These are phyloP conservation scores for Portunus trituberculatus DNA, from an alignment of 1,140 invertebrate genomes.

Conservation along the genomic window DNA sequence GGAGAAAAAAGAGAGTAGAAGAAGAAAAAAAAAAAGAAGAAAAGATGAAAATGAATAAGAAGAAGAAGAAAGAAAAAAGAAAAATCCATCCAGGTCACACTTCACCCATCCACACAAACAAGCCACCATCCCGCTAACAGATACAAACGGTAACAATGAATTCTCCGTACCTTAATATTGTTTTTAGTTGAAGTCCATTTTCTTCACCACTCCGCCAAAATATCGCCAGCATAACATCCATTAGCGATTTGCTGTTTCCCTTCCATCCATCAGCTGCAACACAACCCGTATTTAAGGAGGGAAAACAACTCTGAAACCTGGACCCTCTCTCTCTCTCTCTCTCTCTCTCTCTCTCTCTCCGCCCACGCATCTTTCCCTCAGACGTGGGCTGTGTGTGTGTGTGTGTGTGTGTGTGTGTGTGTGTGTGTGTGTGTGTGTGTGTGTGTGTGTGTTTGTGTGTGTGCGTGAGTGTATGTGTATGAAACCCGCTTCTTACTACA, in stretches of 20 bases:
- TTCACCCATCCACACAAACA: too few species aligned
- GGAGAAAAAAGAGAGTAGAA: too few species aligned
- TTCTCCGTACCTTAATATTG: not conserved
- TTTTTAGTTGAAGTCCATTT: not conserved
- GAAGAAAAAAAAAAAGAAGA: too few species aligned
- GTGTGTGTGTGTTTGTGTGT: too few species aligned
- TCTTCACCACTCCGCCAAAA: not conserved
- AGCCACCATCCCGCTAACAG: too few species aligned
- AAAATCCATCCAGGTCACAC: too few species aligned
- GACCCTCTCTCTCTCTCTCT: not conserved
- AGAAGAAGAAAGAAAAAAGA: too few species aligned
- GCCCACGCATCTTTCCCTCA: too few species aligned
- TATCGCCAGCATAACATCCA: not conserved
- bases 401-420: conserved; percentile 18
- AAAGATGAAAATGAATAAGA: too few species aligned
- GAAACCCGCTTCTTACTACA: too few species aligned
- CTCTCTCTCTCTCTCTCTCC: not conserved
- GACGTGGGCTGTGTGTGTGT: not conserved
- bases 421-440: not conserved
- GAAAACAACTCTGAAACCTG: not conserved
- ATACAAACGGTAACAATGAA: not conserved
- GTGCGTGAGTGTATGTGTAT: too few species aligned
- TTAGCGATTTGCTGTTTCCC: not conserved
- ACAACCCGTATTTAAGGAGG: conserved; percentile 1
- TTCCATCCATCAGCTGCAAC: not conserved